phyloP scores from a whole-genome alignment of 2,797 vertebrate genomes.

The Poecilia picta region DNA sequence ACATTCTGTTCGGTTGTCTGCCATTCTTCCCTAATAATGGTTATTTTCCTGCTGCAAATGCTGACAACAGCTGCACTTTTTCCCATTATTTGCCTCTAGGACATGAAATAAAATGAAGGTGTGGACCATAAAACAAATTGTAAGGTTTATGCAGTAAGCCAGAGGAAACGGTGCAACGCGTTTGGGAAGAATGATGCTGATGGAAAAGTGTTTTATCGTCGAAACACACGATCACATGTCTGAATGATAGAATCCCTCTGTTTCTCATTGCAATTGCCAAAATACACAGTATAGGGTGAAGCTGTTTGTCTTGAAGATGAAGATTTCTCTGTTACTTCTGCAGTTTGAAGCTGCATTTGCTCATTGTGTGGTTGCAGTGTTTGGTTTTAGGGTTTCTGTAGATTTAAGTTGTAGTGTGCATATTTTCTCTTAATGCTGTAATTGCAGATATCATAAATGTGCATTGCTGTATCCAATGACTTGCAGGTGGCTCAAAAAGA shows the following conservation, averaged over 20 bases:
- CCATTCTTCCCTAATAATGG: neutral
- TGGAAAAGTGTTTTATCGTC: constrained; percentile 15
- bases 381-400: constrained; percentile 1
- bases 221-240: constrained; percentile 22
- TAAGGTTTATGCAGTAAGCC: neutral
- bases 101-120: constrained; percentile 14
- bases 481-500: neutral
- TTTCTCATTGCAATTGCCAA: constrained; percentile 50
- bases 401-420: neutral
- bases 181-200: constrained; percentile 8
- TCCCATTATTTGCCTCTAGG: neutral
- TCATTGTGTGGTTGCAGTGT: constrained; percentile 13
- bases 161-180: neutral
- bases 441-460: neutral
- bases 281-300: constrained; percentile 30
- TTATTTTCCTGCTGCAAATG: constrained; percentile 6
- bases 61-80: constrained; percentile 6
- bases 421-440: neutral
- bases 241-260: constrained; percentile 44
- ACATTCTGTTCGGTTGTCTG: neutral
- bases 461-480: neutral
- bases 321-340: constrained; percentile 39
- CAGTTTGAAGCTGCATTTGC: constrained; percentile 36
- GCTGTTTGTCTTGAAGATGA: constrained; percentile 37
- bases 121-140: neutral